Evolutionary conservation across 1,140 invertebrate genomes (phyloP).

Genomic region (Nomia melanderi): DNA sequence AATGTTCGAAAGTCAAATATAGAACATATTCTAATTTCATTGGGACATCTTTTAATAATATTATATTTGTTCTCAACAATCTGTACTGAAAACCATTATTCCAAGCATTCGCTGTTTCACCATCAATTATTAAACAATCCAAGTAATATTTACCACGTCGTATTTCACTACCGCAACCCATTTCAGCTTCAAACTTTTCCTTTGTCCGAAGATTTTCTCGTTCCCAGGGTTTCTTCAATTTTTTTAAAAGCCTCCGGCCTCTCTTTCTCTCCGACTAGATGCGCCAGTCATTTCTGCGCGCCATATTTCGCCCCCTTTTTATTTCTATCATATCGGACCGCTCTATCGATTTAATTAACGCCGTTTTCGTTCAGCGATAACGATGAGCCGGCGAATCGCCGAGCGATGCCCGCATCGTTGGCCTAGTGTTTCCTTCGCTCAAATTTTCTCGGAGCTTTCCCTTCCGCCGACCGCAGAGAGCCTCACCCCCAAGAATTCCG

Average conservation of each 20-base stretch:
- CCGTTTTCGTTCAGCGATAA: neutral
- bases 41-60: too few relatives aligned
- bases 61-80: too few relatives aligned
- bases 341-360: conserved; percentile 1
- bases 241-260: conserved; percentile 9
- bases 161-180: too few relatives aligned
- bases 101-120: too few relatives aligned
- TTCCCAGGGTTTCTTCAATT: neutral
- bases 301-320: neutral
- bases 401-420: neutral
- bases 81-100: too few relatives aligned
- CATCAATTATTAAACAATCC: too few relatives aligned
- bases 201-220: neutral
- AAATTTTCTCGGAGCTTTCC: neutral
- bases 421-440: neutral
- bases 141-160: neutral
- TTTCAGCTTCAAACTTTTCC: neutral
- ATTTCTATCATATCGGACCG: neutral
- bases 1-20: too few relatives aligned
- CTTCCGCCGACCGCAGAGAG: neutral
- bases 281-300: neutral
- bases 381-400: neutral
- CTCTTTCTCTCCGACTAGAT: neutral
- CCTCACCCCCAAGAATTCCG: too few relatives aligned
- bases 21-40: too few relatives aligned